phyloP scores from a whole-genome alignment of 2,113 vertebrate species.

The Taxidea taxus region DNA sequence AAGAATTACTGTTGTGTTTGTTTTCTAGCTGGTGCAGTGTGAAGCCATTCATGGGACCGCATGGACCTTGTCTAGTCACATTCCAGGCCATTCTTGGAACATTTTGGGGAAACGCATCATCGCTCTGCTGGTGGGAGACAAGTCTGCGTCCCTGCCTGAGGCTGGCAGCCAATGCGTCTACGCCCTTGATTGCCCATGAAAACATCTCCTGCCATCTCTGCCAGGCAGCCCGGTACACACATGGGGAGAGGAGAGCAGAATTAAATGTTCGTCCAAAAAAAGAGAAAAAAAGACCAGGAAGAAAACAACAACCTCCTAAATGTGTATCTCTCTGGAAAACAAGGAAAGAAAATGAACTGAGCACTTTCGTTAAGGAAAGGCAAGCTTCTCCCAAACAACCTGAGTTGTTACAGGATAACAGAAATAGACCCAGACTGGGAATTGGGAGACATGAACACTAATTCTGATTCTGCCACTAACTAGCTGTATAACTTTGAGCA shows the following conservation, averaged over 20 bases:
- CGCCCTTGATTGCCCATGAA: conserved; percentile 64
- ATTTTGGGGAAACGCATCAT: conserved; percentile 73
- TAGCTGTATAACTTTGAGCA: neutral
- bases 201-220: conserved; percentile 61
- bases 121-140: conserved; percentile 70
- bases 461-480: neutral
- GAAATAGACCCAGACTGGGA: neutral
- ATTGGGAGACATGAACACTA: neutral
- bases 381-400: neutral
- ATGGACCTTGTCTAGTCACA: conserved; percentile 66
- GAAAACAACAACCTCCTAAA: conserved; percentile 12
- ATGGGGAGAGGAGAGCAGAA: neutral
- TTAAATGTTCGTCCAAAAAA: conserved; percentile 14
- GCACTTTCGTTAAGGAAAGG: neutral
- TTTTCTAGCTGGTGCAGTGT: conserved; percentile 60
- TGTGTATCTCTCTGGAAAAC: neutral
- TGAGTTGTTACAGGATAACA: neutral
- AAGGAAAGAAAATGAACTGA: neutral
- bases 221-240: neutral
- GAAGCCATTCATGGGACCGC: conserved; percentile 63
- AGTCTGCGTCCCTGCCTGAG: conserved; percentile 71
- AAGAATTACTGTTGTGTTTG: conserved; percentile 72
- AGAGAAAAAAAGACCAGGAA: neutral
- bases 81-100: conserved; percentile 71
- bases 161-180: conserved; percentile 63